Conservation (phyloP, 2,888 invertebrate species). For the Tenthredo distinguenda region DNA sequence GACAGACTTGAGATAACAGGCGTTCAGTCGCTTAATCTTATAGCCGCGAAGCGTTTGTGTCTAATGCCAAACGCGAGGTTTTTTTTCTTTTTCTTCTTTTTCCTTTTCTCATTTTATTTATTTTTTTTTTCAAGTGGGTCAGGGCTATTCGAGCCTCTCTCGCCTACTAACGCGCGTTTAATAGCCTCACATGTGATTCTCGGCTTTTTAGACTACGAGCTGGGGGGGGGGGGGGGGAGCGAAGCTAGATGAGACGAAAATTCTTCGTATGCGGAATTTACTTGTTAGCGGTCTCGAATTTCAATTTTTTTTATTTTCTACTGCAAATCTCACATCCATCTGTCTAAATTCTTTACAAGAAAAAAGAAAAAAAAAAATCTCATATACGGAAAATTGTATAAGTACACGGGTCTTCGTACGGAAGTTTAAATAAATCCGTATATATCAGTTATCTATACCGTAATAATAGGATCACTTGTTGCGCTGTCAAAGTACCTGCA, state of each 20-base stretch:
- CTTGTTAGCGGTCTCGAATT: not conserved
- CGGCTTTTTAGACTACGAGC: not conserved
- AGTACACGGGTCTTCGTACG: no score
- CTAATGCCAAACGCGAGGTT: constrained; percentile 37
- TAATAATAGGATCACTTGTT: not conserved
- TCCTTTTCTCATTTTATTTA: not conserved
- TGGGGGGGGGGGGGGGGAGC: not conserved
- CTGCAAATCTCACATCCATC: not conserved
- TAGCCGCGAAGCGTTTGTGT: not conserved
- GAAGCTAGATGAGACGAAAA: not conserved
- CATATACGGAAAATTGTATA: no score
- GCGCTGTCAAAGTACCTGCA: constrained; percentile 2
- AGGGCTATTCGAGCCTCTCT: constrained; percentile 32
- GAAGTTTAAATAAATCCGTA: not conserved
- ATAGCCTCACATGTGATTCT: constrained; percentile 6
- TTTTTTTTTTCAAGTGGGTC: constrained; percentile 40
- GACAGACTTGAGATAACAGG: not conserved
- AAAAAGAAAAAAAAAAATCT: not conserved
- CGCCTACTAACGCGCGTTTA: not conserved
- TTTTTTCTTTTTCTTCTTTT: not conserved
- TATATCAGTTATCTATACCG: not conserved
- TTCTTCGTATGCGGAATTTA: not conserved
- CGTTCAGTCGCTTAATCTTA: not conserved
- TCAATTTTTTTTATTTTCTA: not conserved
- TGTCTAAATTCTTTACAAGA: not conserved